Base-by-base conservation (phyloP, 2,113 vertebrate species). In the Pholis gunnellus region DNA sequence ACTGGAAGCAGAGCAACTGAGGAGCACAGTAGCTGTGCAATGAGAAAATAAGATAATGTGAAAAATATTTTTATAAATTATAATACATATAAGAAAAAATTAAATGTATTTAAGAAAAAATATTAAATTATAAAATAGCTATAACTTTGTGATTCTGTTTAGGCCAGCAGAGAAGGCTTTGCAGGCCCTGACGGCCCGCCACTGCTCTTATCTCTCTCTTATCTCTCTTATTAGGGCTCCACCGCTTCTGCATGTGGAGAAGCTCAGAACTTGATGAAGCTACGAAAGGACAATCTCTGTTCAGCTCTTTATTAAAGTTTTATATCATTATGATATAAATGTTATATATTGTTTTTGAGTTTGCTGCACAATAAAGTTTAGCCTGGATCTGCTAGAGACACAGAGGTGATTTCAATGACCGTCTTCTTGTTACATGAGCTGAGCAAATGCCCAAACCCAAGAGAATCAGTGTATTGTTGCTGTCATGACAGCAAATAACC, bases 381-480 rank as follows among this genome's bases (percentile, higher is more conserved):
- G 38, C 25, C 38, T 65, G 38, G 50, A 34, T 52, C 54, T 59
- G 17, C 4, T 15, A 1, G 14, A 40, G 52, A 29, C 52, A 59
- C 15, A n/a, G 42, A 46, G 9, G 17, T 46, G 44, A 40, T 27
- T 70, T 81, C 15, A 17, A 7, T 40, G 15, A 14, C 63, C 10
- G 52, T 40, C 40, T 20, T 25, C 27, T 52, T 68, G 44, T 76
- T 38, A 77, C 48, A 44, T 48, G 11, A 63, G 40, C 9, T 2
- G 56, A 56, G 42, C 64, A 31, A 27, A 64, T 77, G 38, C 44
- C 50, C 74, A 48, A 56, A 67, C 42, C 52, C 63, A 31, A 50
- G 75, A 71, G 6, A 69, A 72, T 72, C 46, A 52, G 56, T 17
- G 65, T 63, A 59, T 75, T 1, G 17, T 73, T 29, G 56, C 82